Evolutionary conservation across 2,888 invertebrate species (phyloP), one percentile per base, ranked within the genome.

Genomic region (Rosalia funebris): DNA sequence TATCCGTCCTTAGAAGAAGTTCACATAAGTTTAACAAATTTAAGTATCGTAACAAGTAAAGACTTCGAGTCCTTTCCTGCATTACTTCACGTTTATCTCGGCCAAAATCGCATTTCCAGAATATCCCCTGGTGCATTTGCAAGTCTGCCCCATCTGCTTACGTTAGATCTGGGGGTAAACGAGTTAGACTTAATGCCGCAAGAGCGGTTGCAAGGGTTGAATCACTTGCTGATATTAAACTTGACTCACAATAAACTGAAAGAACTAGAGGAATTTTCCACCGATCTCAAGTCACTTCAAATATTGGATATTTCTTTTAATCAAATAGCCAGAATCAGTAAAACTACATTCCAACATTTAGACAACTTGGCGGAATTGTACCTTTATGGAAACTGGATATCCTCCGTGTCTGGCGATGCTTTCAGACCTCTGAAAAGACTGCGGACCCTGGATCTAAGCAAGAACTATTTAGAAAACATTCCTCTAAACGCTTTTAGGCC

Each of bases 41-140:
- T 94, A 48, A 91, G 89, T 14, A 90, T 93, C 66, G 86, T 95
- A 45, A 92, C 92, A 0, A 91, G 91, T 69, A 91, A 90, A 76
- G 94, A 94, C 75, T 94, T 95, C 74, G 91, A 92, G 74, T 89
- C 91, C 31, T 94, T 93, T 74, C 91, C 92, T 14, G 87, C 89
- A 0, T 82, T 94, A 31, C 87, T 91, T 75, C 91, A 90, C 74
- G 84, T 94, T 56, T 89, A 89, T 75, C 81, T 94, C 70, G 85
- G 87, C 34, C 86, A 86, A 70, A 94, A 94, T 80, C 84, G 88
- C 60, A 91, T 94, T 66, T 88, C 90, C 11, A 84, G 91, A 63
- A 87, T 96, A 61, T 92, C 93, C 1, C 93, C 95, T 0, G 91
- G 93, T 36, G 93, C 95, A 50, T 94, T 96, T 77, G 87, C 89